Conservation (phyloP, 2,888 invertebrate genomes). For the Amphimallon solstitiale region DNA sequence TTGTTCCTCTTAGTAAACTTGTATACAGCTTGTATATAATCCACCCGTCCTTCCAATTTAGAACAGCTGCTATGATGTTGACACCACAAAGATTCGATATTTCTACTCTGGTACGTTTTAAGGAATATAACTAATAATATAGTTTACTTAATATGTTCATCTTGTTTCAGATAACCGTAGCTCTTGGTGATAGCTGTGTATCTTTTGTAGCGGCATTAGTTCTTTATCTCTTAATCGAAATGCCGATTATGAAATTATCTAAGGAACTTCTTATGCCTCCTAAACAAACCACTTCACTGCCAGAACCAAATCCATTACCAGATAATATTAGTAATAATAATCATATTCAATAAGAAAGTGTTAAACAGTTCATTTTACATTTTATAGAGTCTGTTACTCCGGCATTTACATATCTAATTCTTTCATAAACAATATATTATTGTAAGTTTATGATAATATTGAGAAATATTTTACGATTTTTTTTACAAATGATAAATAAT, state of each 20-base stretch:
- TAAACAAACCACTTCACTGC: too few species aligned
- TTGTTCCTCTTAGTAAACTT: constrained; percentile 69
- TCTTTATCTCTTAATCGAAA: constrained; percentile 67
- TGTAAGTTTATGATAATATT: too few species aligned
- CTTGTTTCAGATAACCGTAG: constrained; percentile 61
- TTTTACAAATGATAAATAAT: too few species aligned
- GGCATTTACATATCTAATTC: too few species aligned
- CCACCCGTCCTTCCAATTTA: constrained; percentile 66
- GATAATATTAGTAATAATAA: too few species aligned
- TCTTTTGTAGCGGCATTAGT: constrained; percentile 64
- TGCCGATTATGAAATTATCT: constrained; percentile 66
- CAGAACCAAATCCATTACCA: too few species aligned
- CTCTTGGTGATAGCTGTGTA: constrained; percentile 64
- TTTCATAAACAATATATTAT: too few species aligned
- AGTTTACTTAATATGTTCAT: not conserved
- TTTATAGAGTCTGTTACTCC: too few species aligned
- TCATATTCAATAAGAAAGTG: too few species aligned
- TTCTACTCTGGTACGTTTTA: constrained; percentile 59
- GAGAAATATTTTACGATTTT: too few species aligned
- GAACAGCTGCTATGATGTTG: constrained; percentile 65
- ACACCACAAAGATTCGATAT: constrained; percentile 62
- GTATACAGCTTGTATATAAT: constrained; percentile 70
- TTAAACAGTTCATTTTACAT: too few species aligned
- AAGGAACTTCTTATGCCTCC: constrained; percentile 48
- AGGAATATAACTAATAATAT: not conserved